Evolutionary conservation across 2,113 vertebrate genomes (phyloP).

Genomic region (Balaenoptera acutorostrata): DNA sequence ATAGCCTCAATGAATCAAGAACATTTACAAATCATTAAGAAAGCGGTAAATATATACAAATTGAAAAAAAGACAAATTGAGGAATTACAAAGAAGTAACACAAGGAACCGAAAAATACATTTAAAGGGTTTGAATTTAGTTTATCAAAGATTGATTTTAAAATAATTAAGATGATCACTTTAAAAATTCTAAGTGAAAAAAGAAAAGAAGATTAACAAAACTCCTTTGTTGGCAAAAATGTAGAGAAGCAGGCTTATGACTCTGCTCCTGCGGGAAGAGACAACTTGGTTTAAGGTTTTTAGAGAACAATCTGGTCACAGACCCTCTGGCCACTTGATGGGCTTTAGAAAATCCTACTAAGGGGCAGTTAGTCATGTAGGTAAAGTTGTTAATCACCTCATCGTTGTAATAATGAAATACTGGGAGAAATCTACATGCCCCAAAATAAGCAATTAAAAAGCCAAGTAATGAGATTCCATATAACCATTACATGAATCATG

Average conservation of each 20-base stretch:
- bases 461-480: not conserved
- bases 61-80: not conserved
- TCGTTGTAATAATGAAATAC: not conserved
- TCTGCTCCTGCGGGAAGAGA: not conserved
- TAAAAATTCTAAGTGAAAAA: not conserved
- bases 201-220: not conserved
- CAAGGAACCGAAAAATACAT: too few species aligned
- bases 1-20: not conserved
- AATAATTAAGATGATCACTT: not conserved
- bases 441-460: not conserved
- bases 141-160: not conserved
- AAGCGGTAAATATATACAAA: not conserved
- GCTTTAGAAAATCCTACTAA: not conserved
- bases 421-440: not conserved
- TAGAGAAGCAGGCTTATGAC: rapidly evolving
- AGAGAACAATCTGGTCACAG: rapidly evolving
- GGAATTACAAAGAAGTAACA: not conserved
- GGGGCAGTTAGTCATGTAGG: too few species aligned
- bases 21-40: not conserved
- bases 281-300: not conserved
- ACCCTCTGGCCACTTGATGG: not conserved
- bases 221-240: not conserved
- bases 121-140: not conserved
- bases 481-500: rapidly evolving
- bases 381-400: too few species aligned